phyloP scores from a whole-genome alignment of 2,888 invertebrate species.

The Nymphalis c-album region DNA sequence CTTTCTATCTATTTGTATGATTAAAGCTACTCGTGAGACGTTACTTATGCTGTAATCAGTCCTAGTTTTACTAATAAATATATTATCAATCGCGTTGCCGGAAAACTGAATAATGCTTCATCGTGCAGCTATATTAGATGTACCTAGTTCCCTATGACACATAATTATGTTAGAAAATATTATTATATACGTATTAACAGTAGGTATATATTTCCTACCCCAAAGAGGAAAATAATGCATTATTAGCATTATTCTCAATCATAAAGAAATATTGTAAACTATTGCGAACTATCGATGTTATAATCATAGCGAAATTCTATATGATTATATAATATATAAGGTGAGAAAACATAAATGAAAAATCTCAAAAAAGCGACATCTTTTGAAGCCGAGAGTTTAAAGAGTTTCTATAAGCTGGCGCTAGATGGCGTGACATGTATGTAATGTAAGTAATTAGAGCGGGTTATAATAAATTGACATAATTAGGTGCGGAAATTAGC shows the following conservation, averaged over 20 bases:
- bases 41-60: slow-evolving; percentile 13
- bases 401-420: slow-evolving; percentile 20
- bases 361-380: slow-evolving; percentile 26
- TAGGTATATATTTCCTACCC: no score
- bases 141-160: no score
- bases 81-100: neutral
- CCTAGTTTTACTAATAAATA: no score
- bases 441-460: slow-evolving; percentile 9
- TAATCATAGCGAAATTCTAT: no score
- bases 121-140: neutral
- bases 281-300: no score
- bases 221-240: no score
- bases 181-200: no score
- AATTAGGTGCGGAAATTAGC: slow-evolving; percentile 35
- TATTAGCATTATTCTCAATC: no score
- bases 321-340: no score
- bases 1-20: slow-evolving; percentile 54
- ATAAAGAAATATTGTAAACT: no score
- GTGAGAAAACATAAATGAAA: neutral
- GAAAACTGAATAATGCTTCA: neutral
- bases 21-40: slow-evolving; percentile 45
- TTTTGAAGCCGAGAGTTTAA: slow-evolving; percentile 18
- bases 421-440: slow-evolving; percentile 32
- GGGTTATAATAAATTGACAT: slow-evolving; percentile 17
- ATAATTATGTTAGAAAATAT: no score